Conservation (phyloP, 2,113 vertebrate species). For the Cairina moschata region DNA sequence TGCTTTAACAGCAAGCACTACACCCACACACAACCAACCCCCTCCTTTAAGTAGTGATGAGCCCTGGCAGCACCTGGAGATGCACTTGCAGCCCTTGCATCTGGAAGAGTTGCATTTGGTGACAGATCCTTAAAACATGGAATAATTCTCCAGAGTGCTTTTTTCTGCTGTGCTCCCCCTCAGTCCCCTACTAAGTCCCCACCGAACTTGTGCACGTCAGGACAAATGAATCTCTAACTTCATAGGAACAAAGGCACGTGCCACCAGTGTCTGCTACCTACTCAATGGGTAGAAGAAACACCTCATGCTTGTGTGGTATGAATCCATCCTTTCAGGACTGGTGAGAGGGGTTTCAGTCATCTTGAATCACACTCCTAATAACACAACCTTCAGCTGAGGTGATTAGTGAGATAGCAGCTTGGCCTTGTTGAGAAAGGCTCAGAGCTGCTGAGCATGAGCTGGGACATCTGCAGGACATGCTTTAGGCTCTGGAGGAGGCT, state of each 20-base stretch:
- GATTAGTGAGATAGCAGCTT: accelerated
- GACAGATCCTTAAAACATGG: neutral
- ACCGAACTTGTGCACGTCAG: accelerated
- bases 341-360: neutral
- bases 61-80: neutral
- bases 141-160: no score
- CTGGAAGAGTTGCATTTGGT: neutral
- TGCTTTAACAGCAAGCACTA: accelerated
- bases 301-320: neutral
- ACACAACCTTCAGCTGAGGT: neutral
- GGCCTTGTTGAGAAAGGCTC: neutral
- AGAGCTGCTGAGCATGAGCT: no score
- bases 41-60: neutral
- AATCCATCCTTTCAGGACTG: neutral
- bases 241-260: neutral
- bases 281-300: neutral
- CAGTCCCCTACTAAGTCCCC: neutral
- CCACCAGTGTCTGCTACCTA: neutral
- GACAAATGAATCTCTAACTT: accelerated
- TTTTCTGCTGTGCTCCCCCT: neutral
- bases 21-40: accelerated
- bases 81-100: neutral
- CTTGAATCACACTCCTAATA: neutral
- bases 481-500: neutral
- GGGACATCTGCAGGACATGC: accelerated